Conservation (phyloP, 1,140 invertebrate species). For the Cyrtorhinus lividipennis region DNA sequence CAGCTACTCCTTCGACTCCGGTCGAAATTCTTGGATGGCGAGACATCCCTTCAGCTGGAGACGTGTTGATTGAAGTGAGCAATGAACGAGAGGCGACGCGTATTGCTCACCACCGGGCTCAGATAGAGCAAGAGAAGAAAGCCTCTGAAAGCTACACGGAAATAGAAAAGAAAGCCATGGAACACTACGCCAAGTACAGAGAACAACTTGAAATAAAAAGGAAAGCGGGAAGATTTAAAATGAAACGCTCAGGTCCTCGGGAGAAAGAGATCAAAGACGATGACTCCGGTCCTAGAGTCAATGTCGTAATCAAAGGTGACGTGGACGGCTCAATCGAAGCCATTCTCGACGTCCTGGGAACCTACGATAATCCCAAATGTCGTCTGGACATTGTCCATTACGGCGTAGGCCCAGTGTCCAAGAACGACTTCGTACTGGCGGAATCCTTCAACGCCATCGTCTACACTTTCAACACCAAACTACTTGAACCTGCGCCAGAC, state of each 20-base stretch:
- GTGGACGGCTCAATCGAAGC: conserved; percentile 87
- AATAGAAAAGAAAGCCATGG: conserved; percentile 49
- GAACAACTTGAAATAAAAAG: conserved; percentile 45
- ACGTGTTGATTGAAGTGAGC: conserved; percentile 68
- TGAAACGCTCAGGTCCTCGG: conserved; percentile 33
- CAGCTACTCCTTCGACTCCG: conserved; percentile 64
- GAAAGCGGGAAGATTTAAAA: conserved; percentile 35
- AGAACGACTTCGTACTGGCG: conserved; percentile 75
- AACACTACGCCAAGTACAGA: conserved; percentile 50
- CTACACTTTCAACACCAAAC: conserved; percentile 70
- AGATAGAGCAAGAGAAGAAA: conserved; percentile 42
- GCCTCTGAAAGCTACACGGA: conserved; percentile 40
- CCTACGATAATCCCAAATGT: conserved; percentile 62
- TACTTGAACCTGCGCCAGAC: conserved; percentile 34
- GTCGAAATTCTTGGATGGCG: conserved; percentile 83
- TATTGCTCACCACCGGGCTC: conserved; percentile 48
- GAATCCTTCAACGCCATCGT: conserved; percentile 68
- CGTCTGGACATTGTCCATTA: conserved; percentile 74
- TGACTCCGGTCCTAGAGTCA: conserved; percentile 34
- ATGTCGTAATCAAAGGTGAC: conserved; percentile 46
- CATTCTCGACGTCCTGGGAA: conserved; percentile 78
- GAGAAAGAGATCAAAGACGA: conserved; percentile 37
- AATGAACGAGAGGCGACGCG: conserved; percentile 55
- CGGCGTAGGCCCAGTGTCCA: conserved; percentile 71
- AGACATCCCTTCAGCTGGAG: conserved; percentile 72